Conservation (phyloP, 2,888 invertebrate genomes). For the Plagodis pulveraria region DNA sequence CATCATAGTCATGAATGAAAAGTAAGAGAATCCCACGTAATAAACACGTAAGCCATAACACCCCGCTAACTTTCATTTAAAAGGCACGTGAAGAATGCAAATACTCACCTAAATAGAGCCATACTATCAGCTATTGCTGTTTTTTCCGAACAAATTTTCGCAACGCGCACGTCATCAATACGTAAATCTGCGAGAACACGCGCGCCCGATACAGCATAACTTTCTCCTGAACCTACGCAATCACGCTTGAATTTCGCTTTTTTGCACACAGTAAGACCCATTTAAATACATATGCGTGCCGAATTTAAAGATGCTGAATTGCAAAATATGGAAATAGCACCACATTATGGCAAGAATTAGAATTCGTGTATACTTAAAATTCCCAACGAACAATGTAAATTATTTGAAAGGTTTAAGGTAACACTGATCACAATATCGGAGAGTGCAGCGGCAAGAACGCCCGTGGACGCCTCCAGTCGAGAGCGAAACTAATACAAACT, state of each 20-base stretch:
- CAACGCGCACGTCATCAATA: constrained; percentile 61
- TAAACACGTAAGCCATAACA: constrained; percentile 14
- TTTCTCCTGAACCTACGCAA: constrained; percentile 68
- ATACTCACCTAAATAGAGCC: constrained; percentile 47
- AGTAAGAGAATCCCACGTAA: constrained; percentile 15
- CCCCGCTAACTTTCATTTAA: constrained; percentile 30
- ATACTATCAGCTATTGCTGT: constrained; percentile 42
- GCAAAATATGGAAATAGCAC: constrained; percentile 20
- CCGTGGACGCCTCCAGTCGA: constrained; percentile 54
- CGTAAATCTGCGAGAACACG: constrained; percentile 59
- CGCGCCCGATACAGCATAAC: constrained; percentile 57
- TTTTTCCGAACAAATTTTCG: constrained; percentile 58
- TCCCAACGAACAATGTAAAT: constrained; percentile 15
- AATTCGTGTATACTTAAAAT: constrained; percentile 7
- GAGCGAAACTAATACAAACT: constrained; percentile 77
- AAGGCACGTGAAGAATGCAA: constrained; percentile 32
- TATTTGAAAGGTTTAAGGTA: constrained; percentile 32
- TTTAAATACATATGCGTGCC: constrained; percentile 24
- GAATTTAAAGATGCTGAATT: constrained; percentile 25
- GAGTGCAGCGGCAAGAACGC: constrained; percentile 33
- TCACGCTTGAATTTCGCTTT: constrained; percentile 66
- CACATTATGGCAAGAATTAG: constrained; percentile 12
- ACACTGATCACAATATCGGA: constrained; percentile 35
- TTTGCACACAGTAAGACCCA: constrained; percentile 53
- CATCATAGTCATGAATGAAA: constrained; percentile 10